A percentile compares a stretch with the other conserved stretches of the same genome.
These are phyloP conservation scores for Masticophis lateralis DNA, from an alignment of 2,797 vertebrate species.

Conservation along the genomic window DNA sequence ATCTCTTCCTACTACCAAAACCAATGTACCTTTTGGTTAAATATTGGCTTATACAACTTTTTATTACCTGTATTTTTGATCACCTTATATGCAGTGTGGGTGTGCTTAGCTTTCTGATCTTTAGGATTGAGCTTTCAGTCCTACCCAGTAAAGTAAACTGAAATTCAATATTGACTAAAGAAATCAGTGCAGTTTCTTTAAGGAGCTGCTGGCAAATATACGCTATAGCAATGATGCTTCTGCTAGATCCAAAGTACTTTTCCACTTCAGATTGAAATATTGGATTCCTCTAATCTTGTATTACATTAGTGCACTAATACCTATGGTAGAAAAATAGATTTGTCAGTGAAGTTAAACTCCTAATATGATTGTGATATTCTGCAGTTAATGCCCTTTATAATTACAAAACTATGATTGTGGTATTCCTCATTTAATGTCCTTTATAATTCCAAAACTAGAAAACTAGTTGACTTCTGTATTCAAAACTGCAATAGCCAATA, in stretches of 20 bases:
- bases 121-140: neutral
- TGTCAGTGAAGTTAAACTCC: neutral
- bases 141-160: neutral
- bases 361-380: neutral
- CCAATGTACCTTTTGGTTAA: constrained; percentile 19
- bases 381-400: neutral
- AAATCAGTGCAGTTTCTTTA: neutral
- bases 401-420: neutral
- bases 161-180: neutral
- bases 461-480: neutral
- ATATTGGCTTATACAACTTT: neutral
- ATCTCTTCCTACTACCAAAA: constrained; percentile 6
- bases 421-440: neutral
- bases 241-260: neutral
- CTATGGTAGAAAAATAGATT: neutral
- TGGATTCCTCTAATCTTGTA: neutral
- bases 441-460: neutral
- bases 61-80: constrained; percentile 29
- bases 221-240: neutral
- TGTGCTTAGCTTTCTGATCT: constrained; percentile 11
- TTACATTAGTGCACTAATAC: neutral
- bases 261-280: neutral
- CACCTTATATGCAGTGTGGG: neutral
- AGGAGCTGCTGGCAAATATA: neutral
- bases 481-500: neutral